Evolutionary conservation across 2,888 invertebrate species (phyloP), one percentile per base, ranked within the genome.

Genomic region (Beris morrisii): DNA sequence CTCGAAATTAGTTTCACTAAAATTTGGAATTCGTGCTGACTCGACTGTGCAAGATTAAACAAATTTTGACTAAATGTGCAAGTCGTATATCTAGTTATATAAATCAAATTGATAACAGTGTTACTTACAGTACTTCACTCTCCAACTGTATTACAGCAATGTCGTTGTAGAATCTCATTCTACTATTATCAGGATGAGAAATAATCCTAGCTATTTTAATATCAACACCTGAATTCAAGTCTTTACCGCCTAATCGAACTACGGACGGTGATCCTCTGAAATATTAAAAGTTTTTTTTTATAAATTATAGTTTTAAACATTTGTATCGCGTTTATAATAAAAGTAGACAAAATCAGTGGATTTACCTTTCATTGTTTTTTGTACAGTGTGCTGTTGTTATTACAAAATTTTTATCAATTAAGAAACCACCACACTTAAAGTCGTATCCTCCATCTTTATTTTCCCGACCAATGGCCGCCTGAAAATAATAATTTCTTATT

Each of bases 361-460:
- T 22, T 48, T 56, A 77, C 77, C 75, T 75, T n/a, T 71, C 73
- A 2, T 22, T 22, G 74, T 50, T 75, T 74, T 65, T 74, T 57
- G 75, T 74, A 70, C 86, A 86, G 72, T 86, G 86, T 9, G 85
- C 85, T 5, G 86, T 86, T 1, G 86, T 85, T 3, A 86, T 75
- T 7, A 86, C 76, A 75, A 82, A 84, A 11, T 78, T 73, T n/a
- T 82, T 80, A 64, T 82, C 82, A 38, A 86, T 79, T 53, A 64
- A 57, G 44, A 63, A 64, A 1, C 64, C 68, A 30, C 68, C 68
- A 66, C 68, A 68, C 31, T 59, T 48, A 65, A 68, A 9, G 45
- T 56, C 4, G 66, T 32, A n/a, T 15, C 15, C 22, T 12, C 15
- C 28, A 30, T 28, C 13, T 28, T 57, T 7, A 9, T n/a, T 30